Conservation (phyloP, 2,888 invertebrate species). For the Alloscopus bannaensis region DNA sequence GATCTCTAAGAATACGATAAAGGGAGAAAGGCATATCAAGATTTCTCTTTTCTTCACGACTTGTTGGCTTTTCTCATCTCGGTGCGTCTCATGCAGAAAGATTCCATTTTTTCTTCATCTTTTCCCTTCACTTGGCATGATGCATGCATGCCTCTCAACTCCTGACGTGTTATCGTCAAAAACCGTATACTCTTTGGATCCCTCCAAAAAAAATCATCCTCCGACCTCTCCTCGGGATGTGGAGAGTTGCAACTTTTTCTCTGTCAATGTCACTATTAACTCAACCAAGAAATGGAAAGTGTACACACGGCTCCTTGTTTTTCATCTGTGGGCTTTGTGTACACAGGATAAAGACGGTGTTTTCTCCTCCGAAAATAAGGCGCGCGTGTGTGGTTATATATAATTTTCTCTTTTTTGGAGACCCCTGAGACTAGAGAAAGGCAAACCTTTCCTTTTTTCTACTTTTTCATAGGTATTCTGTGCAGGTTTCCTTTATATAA, state of each 20-base stretch:
- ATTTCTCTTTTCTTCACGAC: background rate
- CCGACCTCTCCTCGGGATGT: background rate
- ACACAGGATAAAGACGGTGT: background rate
- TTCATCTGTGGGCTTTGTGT: too few relatives aligned
- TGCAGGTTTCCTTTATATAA: background rate
- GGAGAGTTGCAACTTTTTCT: slow-evolving; percentile 40
- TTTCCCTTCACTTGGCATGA: slow-evolving; percentile 30
- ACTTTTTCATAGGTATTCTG: background rate
- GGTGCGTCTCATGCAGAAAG: slow-evolving; percentile 34
- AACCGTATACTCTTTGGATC: background rate
- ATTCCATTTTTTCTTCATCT: slow-evolving; percentile 12
- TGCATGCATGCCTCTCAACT: too few relatives aligned
- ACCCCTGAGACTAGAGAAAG: slow-evolving; percentile 5
- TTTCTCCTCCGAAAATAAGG: too few relatives aligned
- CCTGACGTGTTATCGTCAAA: slow-evolving; percentile 48
- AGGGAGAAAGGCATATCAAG: background rate
- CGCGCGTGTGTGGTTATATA: background rate
- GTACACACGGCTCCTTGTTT: slow-evolving; percentile 33
- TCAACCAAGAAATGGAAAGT: slow-evolving; percentile 52
- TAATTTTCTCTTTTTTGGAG: background rate
- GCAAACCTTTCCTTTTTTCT: slow-evolving; percentile 15
- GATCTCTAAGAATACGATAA: background rate
- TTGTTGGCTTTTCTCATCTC: slow-evolving; percentile 12
- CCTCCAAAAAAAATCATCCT: slow-evolving; percentile 9
- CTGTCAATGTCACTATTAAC: slow-evolving; percentile 52